These are phyloP conservation scores for Gallinago paraguaiae DNA, from an alignment of 2,113 vertebrate species.

Conservation along the genomic window DNA sequence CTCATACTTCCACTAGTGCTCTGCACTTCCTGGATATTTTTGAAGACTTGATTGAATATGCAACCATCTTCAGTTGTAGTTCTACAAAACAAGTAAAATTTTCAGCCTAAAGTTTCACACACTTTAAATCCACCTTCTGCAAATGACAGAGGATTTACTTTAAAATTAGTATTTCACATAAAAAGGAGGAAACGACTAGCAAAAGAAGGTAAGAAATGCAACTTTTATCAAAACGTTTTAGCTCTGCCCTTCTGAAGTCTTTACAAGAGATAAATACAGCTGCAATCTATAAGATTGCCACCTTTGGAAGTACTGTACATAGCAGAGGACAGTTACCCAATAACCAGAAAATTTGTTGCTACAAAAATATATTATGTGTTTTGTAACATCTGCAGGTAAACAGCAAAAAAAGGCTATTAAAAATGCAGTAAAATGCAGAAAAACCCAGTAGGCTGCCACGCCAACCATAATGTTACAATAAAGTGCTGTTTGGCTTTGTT, in stretches of 20 bases:
- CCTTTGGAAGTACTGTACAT: constrained; percentile 52
- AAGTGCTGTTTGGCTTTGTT: constrained; percentile 49
- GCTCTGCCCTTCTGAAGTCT: constrained; percentile 62
- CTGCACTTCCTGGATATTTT: background rate
- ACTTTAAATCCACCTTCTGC: background rate
- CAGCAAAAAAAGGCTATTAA: constrained; percentile 37
- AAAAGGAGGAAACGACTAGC: constrained; percentile 42
- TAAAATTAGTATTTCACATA: constrained; percentile 18
- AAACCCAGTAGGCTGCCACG: background rate
- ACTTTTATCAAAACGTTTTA: constrained; percentile 63
- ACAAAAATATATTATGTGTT: constrained; percentile 65
- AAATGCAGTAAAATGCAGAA: constrained; percentile 40
- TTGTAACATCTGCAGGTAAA: constrained; percentile 36
- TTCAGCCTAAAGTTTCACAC: background rate
- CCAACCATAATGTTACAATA: constrained; percentile 30
- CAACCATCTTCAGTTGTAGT: background rate
- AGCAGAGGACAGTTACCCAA: constrained; percentile 55
- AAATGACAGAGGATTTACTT: constrained; percentile 14
- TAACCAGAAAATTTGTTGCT: constrained; percentile 57
- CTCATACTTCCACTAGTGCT: background rate
- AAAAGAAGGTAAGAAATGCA: constrained; percentile 52
- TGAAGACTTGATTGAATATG: constrained; percentile 22
- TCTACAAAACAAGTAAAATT: background rate
- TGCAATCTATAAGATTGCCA: constrained; percentile 64
- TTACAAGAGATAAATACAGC: constrained; percentile 66